Evolutionary conservation across 2,113 vertebrate species (phyloP).

Genomic region (Paraplagusia blochii): DNA sequence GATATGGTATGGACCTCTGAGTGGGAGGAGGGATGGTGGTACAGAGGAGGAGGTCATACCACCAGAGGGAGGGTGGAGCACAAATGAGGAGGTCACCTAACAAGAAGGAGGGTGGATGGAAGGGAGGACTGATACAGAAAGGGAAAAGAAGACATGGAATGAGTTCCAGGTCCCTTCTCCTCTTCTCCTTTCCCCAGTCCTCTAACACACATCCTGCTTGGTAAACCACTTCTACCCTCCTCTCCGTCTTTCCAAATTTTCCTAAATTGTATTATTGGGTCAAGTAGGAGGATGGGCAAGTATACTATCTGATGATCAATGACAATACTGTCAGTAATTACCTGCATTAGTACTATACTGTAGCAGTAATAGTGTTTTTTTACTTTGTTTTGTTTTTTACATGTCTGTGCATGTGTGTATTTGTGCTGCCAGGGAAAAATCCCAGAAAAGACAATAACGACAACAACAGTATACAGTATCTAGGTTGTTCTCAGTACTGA

Average conservation of each 20-base stretch:
- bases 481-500: too few species aligned
- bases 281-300: constrained; percentile 67
- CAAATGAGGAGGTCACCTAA: too few species aligned
- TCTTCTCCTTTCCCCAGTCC: constrained; percentile 42
- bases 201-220: constrained; percentile 64
- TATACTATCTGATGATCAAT: background rate
- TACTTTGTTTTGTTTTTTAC: too few species aligned
- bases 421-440: too few species aligned
- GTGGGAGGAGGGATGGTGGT: constrained; percentile 4
- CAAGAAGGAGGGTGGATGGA: constrained; percentile 25
- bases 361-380: too few species aligned
- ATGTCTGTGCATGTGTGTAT: too few species aligned
- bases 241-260: constrained; percentile 44
- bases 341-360: background rate
- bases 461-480: too few species aligned
- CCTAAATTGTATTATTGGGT: constrained; percentile 61
- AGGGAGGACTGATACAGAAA: constrained; percentile 40
- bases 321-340: constrained; percentile 5
- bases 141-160: constrained; percentile 60
- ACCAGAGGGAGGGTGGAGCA: constrained; percentile 6
- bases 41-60: background rate
- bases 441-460: too few species aligned
- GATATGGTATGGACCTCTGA: background rate
- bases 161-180: constrained; percentile 72
- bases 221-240: constrained; percentile 58